A percentile compares a stretch with the other conserved stretches of the same genome.
Conservation (phyloP, 1,140 invertebrate genomes). For the Coelopa frigida region DNA sequence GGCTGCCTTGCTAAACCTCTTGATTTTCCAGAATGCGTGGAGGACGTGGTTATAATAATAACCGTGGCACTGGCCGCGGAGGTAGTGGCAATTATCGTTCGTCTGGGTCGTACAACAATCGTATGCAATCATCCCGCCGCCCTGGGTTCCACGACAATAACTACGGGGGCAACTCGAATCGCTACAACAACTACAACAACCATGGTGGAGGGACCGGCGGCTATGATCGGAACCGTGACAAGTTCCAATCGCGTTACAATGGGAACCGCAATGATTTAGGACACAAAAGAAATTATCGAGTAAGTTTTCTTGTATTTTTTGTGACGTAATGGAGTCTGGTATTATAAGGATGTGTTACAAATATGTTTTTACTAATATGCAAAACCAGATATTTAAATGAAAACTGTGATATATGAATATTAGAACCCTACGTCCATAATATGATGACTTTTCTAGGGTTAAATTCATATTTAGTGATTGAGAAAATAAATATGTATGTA, state of each 20-base stretch:
- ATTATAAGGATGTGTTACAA: no score
- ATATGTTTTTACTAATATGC: no score
- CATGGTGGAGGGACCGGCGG: constrained; percentile 17
- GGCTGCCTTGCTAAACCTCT: no score
- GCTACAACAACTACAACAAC: constrained; percentile 25
- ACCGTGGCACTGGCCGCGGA: constrained; percentile 30
- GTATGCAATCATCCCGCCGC: no score
- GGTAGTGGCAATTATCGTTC: constrained; percentile 15
- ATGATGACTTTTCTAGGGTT: no score
- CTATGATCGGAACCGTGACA: constrained; percentile 32
- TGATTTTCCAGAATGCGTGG: constrained; percentile 38
- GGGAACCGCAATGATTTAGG: constrained; percentile 13
- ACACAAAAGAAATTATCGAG: constrained; percentile 34
- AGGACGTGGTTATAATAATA: constrained; percentile 33
- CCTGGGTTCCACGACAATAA: no score
- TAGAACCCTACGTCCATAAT: no score
- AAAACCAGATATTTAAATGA: no score
- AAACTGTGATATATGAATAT: no score
- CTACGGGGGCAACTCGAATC: background rate
- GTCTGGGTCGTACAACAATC: no score
- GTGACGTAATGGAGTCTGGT: no score
- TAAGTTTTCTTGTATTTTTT: constrained; percentile 20
- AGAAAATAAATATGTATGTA: background rate
- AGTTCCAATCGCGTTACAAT: constrained; percentile 19
- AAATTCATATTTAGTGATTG: background rate